These are phyloP conservation scores for Dynastes hyllus DNA, from an alignment of 2,888 invertebrate genomes.

Conservation along the genomic window DNA sequence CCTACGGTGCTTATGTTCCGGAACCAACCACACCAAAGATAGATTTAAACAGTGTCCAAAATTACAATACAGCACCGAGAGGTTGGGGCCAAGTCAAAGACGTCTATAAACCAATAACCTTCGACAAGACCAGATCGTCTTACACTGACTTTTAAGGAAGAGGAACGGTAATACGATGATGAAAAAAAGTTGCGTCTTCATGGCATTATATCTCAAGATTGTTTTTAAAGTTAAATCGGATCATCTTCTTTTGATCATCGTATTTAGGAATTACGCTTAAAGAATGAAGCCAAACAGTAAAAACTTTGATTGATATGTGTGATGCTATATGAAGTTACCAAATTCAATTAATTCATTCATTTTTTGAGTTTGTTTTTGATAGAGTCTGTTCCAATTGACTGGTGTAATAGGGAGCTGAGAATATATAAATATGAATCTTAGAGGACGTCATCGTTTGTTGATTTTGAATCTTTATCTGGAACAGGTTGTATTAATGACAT, in stretches of 20 bases:
- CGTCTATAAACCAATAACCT: conserved; percentile 83
- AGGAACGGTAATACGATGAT: not conserved
- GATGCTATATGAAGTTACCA: not conserved
- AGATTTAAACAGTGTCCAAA: conserved; percentile 68
- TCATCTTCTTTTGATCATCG: not conserved
- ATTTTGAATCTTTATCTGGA: no score
- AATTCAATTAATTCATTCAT: not conserved
- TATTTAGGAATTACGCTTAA: not conserved
- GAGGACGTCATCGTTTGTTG: no score
- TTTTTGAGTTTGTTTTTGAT: no score
- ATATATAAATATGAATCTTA: no score
- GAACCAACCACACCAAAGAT: conserved; percentile 61
- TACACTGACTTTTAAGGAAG: conserved; percentile 74
- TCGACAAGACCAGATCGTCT: conserved; percentile 71
- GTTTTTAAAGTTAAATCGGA: not conserved
- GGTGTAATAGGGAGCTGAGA: no score
- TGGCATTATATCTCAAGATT: not conserved
- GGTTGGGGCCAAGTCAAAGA: conserved; percentile 84
- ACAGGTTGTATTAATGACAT: no score
- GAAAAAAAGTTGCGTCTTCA: not conserved
- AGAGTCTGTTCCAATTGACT: no score
- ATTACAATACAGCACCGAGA: conserved; percentile 88
- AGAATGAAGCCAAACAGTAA: not conserved
- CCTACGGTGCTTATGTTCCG: conserved; percentile 38
- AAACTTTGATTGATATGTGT: conserved; percentile 12